These are phyloP conservation scores for Sylvilagus bachmani DNA, from an alignment of 2,113 vertebrate genomes.

Conservation along the genomic window DNA sequence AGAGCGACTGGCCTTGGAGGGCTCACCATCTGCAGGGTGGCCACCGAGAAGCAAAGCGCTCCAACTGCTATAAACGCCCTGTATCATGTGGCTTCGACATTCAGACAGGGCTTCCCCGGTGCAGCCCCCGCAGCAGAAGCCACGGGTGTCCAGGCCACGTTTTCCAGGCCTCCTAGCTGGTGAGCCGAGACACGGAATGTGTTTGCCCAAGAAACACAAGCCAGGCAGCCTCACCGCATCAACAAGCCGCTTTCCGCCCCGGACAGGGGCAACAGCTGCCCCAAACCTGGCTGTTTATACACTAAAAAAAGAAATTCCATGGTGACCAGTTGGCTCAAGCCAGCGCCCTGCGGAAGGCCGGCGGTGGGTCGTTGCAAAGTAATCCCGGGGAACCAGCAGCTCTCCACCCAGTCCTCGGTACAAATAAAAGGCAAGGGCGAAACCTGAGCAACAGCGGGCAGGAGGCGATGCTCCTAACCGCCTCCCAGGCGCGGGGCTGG, in stretches of 20 bases:
- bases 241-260: neutral
- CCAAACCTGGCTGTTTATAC: slow-evolving; percentile 66
- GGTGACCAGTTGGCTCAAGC: slow-evolving; percentile 67
- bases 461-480: neutral
- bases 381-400: neutral
- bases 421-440: slow-evolving; percentile 13
- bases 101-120: slow-evolving; percentile 48
- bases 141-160: slow-evolving; percentile 14
- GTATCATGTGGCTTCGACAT: neutral
- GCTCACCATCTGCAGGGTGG: neutral
- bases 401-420: slow-evolving; percentile 59
- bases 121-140: slow-evolving; percentile 28
- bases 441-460: neutral
- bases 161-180: slow-evolving; percentile 34
- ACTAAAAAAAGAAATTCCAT: slow-evolving; percentile 83
- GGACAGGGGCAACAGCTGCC: slow-evolving; percentile 66
- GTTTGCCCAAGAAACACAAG: slow-evolving; percentile 63
- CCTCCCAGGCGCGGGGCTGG: neutral
- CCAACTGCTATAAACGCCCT: neutral
- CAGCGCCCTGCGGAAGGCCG: slow-evolving; percentile 54
- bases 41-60: neutral
- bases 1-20: neutral
- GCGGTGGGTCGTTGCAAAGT: slow-evolving; percentile 66
- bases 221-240: neutral
- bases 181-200: slow-evolving; percentile 47